Conservation (phyloP, 2,797 vertebrate species). For the Myotis pilosus region DNA sequence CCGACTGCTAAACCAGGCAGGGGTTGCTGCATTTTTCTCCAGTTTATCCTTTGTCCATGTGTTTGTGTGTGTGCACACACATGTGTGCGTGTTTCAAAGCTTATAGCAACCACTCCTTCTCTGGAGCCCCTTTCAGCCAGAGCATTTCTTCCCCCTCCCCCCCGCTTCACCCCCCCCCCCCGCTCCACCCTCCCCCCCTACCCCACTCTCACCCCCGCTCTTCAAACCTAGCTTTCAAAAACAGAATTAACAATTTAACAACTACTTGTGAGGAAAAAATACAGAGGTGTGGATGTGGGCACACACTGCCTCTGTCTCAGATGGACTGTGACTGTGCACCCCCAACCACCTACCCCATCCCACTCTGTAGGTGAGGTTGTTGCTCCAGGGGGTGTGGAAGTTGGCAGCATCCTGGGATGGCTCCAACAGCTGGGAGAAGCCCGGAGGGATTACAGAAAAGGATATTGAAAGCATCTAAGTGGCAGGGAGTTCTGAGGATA, state of each 20-base stretch:
- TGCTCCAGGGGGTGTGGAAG: neutral
- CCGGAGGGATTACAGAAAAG: neutral
- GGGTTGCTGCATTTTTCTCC: slow-evolving; percentile 71
- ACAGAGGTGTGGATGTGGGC: neutral
- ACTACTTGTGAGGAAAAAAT: slow-evolving; percentile 15
- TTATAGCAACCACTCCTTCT: slow-evolving; percentile 60
- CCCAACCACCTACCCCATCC: neutral
- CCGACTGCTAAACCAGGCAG: slow-evolving; percentile 79
- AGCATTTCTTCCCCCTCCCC: neutral
- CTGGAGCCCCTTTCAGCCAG: neutral
- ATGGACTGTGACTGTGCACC: neutral
- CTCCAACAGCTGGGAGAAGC: slow-evolving; percentile 75
- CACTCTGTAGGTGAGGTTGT: neutral
- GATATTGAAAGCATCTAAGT: neutral
- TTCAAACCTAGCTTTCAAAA: slow-evolving; percentile 54
- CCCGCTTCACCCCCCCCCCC: neutral
- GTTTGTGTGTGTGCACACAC: slow-evolving; percentile 33
- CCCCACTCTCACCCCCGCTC: neutral
- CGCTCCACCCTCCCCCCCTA: too few species aligned
- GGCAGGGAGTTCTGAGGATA: neutral
- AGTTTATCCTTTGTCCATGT: slow-evolving; percentile 66
- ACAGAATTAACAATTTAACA: slow-evolving; percentile 58
- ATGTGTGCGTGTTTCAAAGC: slow-evolving; percentile 26
- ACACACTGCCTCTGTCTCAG: neutral
- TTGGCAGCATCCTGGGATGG: neutral